Evolutionary conservation across 1,140 invertebrate species (phyloP).

Genomic region (Drosophila repletoides): DNA sequence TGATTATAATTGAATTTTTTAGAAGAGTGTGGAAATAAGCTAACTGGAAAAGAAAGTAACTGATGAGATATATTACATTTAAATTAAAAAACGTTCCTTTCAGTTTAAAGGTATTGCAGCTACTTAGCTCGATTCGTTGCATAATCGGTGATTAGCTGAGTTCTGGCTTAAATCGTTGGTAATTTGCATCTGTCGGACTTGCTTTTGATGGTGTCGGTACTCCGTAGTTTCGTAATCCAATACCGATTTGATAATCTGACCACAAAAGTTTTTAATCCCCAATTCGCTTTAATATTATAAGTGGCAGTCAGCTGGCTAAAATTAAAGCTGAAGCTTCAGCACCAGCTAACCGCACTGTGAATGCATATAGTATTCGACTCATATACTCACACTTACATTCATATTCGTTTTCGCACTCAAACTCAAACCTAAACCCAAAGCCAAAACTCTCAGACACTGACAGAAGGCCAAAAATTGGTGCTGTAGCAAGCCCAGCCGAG

Average conservation of each 20-base stretch:
- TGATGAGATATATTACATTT: too few species aligned
- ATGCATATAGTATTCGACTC: constrained; percentile 20
- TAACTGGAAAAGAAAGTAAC: too few species aligned
- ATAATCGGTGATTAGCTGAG: too few species aligned
- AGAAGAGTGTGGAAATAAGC: too few species aligned
- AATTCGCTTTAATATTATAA: constrained; percentile 73
- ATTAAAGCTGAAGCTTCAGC: neutral
- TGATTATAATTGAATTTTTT: too few species aligned
- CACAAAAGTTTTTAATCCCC: constrained; percentile 72
- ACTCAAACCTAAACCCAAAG: too few species aligned
- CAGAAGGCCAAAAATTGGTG: constrained; percentile 43
- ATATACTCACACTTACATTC: neutral
- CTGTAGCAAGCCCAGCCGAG: constrained; percentile 18
- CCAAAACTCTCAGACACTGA: constrained; percentile 12
- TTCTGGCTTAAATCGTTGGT: too few species aligned
- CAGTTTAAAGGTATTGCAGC: too few species aligned
- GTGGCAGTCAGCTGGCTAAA: constrained; percentile 37
- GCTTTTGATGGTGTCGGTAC: neutral
- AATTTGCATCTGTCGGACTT: too few species aligned
- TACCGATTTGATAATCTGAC: constrained; percentile 63
- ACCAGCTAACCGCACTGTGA: neutral
- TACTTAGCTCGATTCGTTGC: too few species aligned
- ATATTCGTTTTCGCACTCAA: neutral
- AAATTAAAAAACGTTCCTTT: too few species aligned
- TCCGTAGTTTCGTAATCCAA: constrained; percentile 23